phyloP scores from a whole-genome alignment of 2,888 invertebrate species.

The Clunio marinus region DNA sequence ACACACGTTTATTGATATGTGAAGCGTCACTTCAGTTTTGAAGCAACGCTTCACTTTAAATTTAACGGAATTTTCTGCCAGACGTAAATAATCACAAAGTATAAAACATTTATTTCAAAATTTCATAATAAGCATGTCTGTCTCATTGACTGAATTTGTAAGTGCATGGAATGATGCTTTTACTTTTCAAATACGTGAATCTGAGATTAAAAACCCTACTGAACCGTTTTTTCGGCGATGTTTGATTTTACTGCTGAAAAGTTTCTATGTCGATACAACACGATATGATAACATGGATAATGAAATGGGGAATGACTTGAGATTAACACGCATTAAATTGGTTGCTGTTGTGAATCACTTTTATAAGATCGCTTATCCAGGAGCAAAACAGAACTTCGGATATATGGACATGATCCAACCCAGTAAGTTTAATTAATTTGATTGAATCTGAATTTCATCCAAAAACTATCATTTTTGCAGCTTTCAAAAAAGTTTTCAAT shows the following conservation, averaged over 20 bases:
- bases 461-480: neutral
- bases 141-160: slow-evolving; percentile 3
- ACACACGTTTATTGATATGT: too few relatives aligned
- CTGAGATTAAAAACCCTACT: slow-evolving; percentile 4
- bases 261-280: neutral
- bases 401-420: neutral
- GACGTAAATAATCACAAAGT: too few relatives aligned
- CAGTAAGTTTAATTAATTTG: neutral
- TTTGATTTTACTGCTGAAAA: neutral
- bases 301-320: neutral
- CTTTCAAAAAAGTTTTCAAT: neutral
- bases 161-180: neutral
- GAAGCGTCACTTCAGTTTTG: neutral
- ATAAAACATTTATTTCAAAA: neutral
- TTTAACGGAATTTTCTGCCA: too few relatives aligned
- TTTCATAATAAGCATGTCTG: neutral
- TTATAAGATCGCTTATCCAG: neutral
- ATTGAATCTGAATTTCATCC: neutral
- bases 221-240: neutral
- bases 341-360: neutral
- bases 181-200: slow-evolving; percentile 2
- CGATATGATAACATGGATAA: slow-evolving; percentile 1
- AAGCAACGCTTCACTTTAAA: neutral
- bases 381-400: neutral
- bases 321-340: neutral